Evolutionary conservation across 2,888 invertebrate genomes (phyloP).

Genomic region (Pseudoips prasinana): DNA sequence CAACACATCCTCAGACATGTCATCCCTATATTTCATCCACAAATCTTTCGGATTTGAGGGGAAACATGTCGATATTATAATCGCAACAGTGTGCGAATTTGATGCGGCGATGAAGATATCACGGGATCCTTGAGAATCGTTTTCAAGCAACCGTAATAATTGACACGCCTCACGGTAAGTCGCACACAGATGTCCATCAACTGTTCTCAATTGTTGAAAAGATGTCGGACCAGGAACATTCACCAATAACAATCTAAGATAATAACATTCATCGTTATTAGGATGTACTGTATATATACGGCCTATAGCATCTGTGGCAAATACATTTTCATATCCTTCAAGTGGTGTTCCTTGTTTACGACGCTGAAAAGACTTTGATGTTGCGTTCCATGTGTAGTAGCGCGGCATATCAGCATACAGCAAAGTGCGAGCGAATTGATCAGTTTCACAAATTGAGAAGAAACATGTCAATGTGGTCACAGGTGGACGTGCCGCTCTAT

Average conservation of each 20-base stretch:
- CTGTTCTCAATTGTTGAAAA: slow-evolving; percentile 18
- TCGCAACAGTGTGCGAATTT: slow-evolving; percentile 22
- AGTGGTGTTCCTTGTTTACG: slow-evolving; percentile 3
- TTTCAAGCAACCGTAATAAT: slow-evolving; percentile 15
- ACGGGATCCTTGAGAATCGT: slow-evolving; percentile 20
- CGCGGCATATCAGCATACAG: slow-evolving; percentile 15
- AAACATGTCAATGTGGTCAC: slow-evolving; percentile 23
- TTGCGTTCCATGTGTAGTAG: slow-evolving; percentile 1
- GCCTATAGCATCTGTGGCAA: slow-evolving; percentile 14
- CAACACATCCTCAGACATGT: slow-evolving; percentile 18
- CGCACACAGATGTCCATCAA: slow-evolving; percentile 20
- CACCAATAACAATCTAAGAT: slow-evolving; percentile 18
- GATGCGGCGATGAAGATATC: slow-evolving; percentile 16
- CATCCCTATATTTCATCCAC: slow-evolving; percentile 18
- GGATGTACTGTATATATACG: slow-evolving; percentile 8
- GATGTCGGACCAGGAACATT: slow-evolving; percentile 23
- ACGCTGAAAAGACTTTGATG: not conserved
- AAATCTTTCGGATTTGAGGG: slow-evolving; percentile 18
- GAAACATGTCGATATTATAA: slow-evolving; percentile 31
- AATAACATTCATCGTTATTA: not conserved
- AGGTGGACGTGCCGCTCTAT: slow-evolving; percentile 8
- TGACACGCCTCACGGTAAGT: slow-evolving; percentile 20
- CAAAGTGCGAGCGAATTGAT: slow-evolving; percentile 22
- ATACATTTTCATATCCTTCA: slow-evolving; percentile 9
- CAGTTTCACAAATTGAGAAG: slow-evolving; percentile 24